These are phyloP conservation scores for Tetragnatha montana DNA, from an alignment of 2,888 invertebrate species.

Conservation along the genomic window DNA sequence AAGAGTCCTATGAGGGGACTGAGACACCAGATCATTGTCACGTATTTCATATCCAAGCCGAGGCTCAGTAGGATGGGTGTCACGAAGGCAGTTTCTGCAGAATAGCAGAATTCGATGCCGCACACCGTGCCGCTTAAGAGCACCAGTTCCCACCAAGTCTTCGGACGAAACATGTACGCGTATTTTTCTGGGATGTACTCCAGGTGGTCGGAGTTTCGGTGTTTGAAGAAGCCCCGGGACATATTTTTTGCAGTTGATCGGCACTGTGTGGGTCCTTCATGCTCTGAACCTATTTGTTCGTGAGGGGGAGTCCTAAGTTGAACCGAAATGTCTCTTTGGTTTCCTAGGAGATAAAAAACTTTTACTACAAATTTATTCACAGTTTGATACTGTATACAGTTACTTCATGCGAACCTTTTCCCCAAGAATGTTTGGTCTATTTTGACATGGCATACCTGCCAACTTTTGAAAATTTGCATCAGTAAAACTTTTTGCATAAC, in stretches of 20 bases:
- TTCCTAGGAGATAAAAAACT: too few species aligned
- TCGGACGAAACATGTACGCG: conserved; percentile 58
- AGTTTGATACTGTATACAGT: too few species aligned
- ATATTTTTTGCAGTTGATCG: conserved; percentile 11
- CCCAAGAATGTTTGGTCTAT: too few species aligned
- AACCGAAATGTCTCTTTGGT: too few species aligned
- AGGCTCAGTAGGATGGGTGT: conserved; percentile 95
- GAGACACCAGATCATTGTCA: conserved; percentile 96
- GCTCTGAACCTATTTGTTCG: conserved; percentile 33
- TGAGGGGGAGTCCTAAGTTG: background rate
- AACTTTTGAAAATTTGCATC: too few species aligned
- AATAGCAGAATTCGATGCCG: conserved; percentile 98
- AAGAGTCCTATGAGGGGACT: conserved; percentile 96
- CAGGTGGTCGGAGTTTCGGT: conserved; percentile 24
- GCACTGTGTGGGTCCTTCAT: conserved; percentile 38
- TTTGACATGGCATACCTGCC: too few species aligned
- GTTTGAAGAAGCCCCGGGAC: conserved; percentile 34
- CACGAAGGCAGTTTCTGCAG: conserved; percentile 97
- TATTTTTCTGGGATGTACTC: conserved; percentile 44
- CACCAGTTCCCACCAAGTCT: conserved; percentile 82
- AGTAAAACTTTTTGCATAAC: too few species aligned
- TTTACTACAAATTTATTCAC: too few species aligned
- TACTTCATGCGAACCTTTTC: too few species aligned
- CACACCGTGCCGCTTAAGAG: conserved; percentile 94
- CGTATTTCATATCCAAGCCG: conserved; percentile 91